Percentiles rank a stretch among this genome's conserved stretches.
These are phyloP conservation scores for Megathymus violae DNA, from an alignment of 1,140 invertebrate genomes.

Conservation along the genomic window DNA sequence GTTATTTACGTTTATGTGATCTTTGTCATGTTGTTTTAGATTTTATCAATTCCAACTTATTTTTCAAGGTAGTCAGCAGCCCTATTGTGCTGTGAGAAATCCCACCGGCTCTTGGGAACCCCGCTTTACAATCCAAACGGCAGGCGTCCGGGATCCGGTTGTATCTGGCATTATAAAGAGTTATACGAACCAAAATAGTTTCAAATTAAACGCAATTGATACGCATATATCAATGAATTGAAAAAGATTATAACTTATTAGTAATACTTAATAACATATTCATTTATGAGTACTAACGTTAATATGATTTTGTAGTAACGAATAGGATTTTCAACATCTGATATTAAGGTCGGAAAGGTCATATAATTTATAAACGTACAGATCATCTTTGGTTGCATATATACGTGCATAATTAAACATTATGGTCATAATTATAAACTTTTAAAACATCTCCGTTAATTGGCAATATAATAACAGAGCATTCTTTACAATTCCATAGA, in stretches of 20 bases:
- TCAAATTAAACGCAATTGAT: not conserved
- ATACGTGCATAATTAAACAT: not conserved
- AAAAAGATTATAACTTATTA: not conserved
- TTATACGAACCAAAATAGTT: not conserved
- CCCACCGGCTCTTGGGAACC: not conserved
- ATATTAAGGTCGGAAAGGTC: constrained; percentile 7
- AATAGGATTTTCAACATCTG: constrained; percentile 15
- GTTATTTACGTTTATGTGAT: too few species aligned
- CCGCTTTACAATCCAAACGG: not conserved
- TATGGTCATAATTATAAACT: not conserved
- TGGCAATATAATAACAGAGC: too few species aligned
- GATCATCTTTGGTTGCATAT: constrained; percentile 5
- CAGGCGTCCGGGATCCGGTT: not conserved
- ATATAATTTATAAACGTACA: constrained; percentile 4
- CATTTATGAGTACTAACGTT: not conserved
- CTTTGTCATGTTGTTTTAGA: too few species aligned
- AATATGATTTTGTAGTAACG: not conserved
- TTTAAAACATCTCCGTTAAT: too few species aligned
- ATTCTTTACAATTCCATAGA: too few species aligned
- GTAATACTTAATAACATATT: not conserved
- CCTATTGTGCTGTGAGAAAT: not conserved
- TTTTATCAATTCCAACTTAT: too few species aligned
- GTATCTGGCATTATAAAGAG: not conserved
- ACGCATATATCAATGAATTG: constrained; percentile 1
- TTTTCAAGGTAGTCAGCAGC: too few species aligned